These are phyloP conservation scores for Ploceus nigricollis DNA, from an alignment of 2,113 vertebrate genomes.

Conservation along the genomic window DNA sequence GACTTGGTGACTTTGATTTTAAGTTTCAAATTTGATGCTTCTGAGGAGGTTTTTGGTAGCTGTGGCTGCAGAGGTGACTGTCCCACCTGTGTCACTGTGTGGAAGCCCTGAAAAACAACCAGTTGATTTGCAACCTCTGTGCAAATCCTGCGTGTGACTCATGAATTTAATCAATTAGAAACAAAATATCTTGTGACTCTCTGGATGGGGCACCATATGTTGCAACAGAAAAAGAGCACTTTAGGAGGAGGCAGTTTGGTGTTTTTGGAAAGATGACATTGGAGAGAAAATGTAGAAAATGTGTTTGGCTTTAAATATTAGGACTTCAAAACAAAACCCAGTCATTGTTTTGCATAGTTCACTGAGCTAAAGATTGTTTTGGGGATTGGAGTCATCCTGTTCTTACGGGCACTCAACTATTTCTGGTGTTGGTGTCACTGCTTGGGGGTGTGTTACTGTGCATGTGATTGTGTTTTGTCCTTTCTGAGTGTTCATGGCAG, in stretches of 20 bases:
- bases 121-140: not conserved
- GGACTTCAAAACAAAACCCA: not conserved
- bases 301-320: conserved; percentile 34
- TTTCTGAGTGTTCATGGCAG: not conserved
- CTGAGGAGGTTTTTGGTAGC: not conserved
- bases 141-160: conserved; percentile 15
- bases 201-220: conserved; percentile 34
- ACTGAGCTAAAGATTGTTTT: not conserved
- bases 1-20: not conserved
- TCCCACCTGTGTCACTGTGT: not conserved
- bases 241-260: conserved; percentile 2
- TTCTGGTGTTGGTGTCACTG: not conserved
- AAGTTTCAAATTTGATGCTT: not conserved
- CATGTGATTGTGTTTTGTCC: not conserved
- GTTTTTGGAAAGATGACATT: not conserved
- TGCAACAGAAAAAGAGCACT: conserved; percentile 18
- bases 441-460: not conserved
- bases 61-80: not conserved
- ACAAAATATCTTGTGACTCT: conserved; percentile 32
- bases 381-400: not conserved
- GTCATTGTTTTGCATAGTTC: not conserved
- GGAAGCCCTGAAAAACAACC: not conserved
- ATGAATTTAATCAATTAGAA: conserved; percentile 37
- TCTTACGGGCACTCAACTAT: not conserved
- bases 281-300: not conserved